Evolutionary conservation across 1,140 invertebrate species (phyloP), one percentile per base, ranked within the genome.

Genomic region (Ostrea edulis): DNA sequence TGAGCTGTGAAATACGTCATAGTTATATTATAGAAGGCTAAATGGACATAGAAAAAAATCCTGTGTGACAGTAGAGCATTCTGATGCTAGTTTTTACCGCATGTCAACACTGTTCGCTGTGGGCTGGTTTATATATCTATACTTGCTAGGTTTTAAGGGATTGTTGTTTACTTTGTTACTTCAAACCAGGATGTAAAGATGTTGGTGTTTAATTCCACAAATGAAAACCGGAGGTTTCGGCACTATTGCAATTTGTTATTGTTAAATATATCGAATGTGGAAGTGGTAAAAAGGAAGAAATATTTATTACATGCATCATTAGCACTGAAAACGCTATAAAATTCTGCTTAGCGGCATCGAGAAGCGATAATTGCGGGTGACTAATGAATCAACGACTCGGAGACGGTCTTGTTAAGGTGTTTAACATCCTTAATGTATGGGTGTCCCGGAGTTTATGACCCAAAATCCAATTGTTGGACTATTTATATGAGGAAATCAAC

Each of bases 381-480:
- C 3, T 12, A 35, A 77, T 77, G 68, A 77, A 14, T 77, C 68
- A 44, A 14, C 29, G 68, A 22, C 68, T 11, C 22, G 12, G 14
- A 29, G 68, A 77, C 68, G 14, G 25, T 8, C 68, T 35, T 77
- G 25, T 77, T 77, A 29, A 8, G 14, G 25, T 12, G 22, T 29
- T 29, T 35, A 77, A 77, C 29, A 2, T 29, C 29, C 68, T 12
- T 14, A 29, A 4, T 29, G 12, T 35, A 77, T 77, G 14, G 68
- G 22, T 77, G 25, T 25, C 7, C 29, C 22, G 12, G 29, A 35
- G 14, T 77, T 77, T 35, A 77, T 29, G 68, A 25, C 29, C 68
- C 25, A 77, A 77, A 77, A 77, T 77, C 68, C 68, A 35, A 77
- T 77, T 77, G 68, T 77, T 77, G 25, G 68, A 77, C 68, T 62